phyloP scores from a whole-genome alignment of 2,797 vertebrate genomes.

The Sebastes iracundus region DNA sequence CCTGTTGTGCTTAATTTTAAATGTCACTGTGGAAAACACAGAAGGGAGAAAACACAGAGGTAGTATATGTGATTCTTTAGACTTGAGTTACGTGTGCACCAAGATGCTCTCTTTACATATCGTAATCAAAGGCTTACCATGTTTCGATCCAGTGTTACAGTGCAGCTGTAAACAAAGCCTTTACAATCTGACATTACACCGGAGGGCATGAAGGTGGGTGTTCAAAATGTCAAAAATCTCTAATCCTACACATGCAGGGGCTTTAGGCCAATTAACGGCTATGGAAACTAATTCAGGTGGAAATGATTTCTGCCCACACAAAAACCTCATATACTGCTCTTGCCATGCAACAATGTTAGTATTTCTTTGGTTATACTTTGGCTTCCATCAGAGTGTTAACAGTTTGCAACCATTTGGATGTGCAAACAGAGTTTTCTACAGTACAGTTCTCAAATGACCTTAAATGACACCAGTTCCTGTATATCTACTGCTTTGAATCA shows the following conservation, averaged over 20 bases:
- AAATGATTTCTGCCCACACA: constrained; percentile 51
- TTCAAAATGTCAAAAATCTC: constrained; percentile 34
- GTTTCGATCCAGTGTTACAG: not conserved
- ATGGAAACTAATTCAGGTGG: constrained; percentile 50
- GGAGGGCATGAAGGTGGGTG: constrained; percentile 27
- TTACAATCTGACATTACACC: not conserved
- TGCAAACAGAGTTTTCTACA: not conserved
- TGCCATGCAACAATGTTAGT: not conserved
- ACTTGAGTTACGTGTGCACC: not conserved
- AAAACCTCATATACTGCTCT: not conserved
- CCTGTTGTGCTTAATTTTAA: constrained; percentile 49
- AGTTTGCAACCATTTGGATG: not conserved
- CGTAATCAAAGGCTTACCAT: not conserved
- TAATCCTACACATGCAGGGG: constrained; percentile 12
- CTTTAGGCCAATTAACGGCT: constrained; percentile 26
- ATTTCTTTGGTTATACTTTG: not conserved
- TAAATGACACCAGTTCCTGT: not conserved
- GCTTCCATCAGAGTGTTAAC: not conserved
- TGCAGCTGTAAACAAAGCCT: not conserved
- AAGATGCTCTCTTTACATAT: not conserved
- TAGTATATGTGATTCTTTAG: constrained; percentile 9
- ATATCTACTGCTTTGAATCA: not conserved
- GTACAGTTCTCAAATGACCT: not conserved
- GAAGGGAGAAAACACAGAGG: constrained; percentile 15
- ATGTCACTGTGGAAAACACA: constrained; percentile 68